These are phyloP conservation scores for Nasua narica DNA, from an alignment of 2,797 vertebrate species.

Conservation along the genomic window DNA sequence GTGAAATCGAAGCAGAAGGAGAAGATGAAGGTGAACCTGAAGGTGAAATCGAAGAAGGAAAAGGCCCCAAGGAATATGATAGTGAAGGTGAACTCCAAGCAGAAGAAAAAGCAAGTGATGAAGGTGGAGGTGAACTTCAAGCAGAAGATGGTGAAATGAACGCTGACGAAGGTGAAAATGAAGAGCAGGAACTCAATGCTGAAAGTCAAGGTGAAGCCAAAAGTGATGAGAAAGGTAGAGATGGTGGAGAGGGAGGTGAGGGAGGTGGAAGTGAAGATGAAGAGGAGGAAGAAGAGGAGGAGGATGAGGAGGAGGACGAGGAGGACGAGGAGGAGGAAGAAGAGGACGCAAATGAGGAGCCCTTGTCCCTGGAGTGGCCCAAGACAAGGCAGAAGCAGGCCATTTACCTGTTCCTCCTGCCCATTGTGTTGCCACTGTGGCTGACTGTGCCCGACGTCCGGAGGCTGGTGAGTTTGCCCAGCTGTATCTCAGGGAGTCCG, in stretches of 20 bases:
- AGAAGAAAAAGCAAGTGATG: neutral
- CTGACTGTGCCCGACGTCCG: conserved; percentile 95
- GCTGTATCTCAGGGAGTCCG: neutral
- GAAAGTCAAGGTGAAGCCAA: neutral
- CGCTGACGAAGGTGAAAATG: neutral
- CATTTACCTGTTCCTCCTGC: conserved; percentile 93
- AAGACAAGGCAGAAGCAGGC: conserved; percentile 90
- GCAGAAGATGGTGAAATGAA: neutral
- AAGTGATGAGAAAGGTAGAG: neutral
- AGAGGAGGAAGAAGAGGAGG: conserved; percentile 69
- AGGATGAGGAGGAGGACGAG: conserved; percentile 75
- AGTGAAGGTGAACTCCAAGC: neutral
- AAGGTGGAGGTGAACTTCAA: neutral
- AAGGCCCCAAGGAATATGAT: too few species aligned
- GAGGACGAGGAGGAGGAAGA: conserved; percentile 79
- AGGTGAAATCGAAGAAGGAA: neutral
- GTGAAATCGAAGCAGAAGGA: neutral
- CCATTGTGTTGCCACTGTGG: conserved; percentile 96
- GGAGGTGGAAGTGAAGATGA: conserved; percentile 76
- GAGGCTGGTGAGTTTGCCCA: conserved; percentile 86
- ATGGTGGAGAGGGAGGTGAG: conserved; percentile 71
- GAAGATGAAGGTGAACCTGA: neutral
- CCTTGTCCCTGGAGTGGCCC: conserved; percentile 95
- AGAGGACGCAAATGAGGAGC: conserved; percentile 86
- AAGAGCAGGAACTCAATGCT: neutral